phyloP scores from a whole-genome alignment of 2,797 vertebrate genomes.

The Otolemur crassicaudatus region DNA sequence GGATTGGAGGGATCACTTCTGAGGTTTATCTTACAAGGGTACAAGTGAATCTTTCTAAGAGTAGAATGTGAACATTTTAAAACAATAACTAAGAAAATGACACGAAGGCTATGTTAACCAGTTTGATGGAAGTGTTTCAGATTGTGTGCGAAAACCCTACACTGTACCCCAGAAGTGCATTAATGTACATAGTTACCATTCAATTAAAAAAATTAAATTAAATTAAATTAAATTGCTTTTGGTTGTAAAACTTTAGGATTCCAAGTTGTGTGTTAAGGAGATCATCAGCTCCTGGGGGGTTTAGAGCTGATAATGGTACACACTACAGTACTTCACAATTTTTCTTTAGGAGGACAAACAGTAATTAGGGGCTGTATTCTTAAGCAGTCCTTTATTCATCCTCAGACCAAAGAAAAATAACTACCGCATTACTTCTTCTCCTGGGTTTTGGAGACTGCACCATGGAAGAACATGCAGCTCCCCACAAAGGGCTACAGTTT shows the following conservation, averaged over 20 bases:
- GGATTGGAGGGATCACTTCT: too few species aligned
- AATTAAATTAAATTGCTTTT: background rate
- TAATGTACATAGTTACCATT: too few species aligned
- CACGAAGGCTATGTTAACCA: too few species aligned
- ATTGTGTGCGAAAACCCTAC: too few species aligned
- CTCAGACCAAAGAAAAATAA: background rate
- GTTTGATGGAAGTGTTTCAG: too few species aligned
- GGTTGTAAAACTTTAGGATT: slow-evolving; percentile 13
- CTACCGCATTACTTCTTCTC: background rate
- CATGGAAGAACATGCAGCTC: background rate
- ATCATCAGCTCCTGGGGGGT: slow-evolving; percentile 3
- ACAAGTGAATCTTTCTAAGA: too few species aligned
- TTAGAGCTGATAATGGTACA: background rate
- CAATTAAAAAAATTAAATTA: too few species aligned
- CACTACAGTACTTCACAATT: background rate
- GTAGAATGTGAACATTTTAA: too few species aligned
- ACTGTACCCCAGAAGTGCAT: too few species aligned
- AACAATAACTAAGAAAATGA: too few species aligned
- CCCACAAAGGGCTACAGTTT: background rate
- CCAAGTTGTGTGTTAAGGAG: background rate
- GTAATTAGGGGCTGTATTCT: background rate
- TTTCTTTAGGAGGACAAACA: background rate
- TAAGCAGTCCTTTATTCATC: background rate
- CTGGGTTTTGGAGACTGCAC: background rate
- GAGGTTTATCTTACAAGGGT: too few species aligned